A percentile compares a stretch with the other conserved stretches of the same genome.
Evolutionary conservation across 1,140 invertebrate genomes (phyloP).

Genomic region (Drosophila watanabei): DNA sequence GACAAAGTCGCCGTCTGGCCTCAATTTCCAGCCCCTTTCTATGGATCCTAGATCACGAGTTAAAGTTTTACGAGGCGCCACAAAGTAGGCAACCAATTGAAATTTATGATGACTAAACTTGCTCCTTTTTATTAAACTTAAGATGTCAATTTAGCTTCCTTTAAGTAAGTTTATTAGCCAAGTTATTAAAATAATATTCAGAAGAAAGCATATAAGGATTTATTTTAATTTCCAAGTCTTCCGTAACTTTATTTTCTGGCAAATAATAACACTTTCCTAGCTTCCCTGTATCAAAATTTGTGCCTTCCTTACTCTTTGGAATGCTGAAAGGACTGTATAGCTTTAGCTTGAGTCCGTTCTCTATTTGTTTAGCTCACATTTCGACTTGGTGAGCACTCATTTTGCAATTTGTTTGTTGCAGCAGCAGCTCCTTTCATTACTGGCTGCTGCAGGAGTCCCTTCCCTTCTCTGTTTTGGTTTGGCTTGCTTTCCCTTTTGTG

Average conservation of each 20-base stretch:
- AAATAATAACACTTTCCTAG: background rate
- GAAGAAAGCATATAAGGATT: no score
- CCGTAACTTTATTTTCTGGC: background rate
- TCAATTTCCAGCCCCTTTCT: conserved; percentile 10
- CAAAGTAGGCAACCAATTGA: conserved; percentile 55
- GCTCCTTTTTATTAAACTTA: background rate
- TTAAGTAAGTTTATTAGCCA: background rate
- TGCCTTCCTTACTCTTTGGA: background rate
- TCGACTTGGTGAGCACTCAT: conserved; percentile 28
- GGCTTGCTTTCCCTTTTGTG: conserved; percentile 27
- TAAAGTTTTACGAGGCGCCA: conserved; percentile 25
- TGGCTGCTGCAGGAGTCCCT: conserved; percentile 23
- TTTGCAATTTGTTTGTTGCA: conserved; percentile 66
- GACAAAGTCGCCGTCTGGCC: conserved; percentile 40
- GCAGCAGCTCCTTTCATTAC: conserved; percentile 45
- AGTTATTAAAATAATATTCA: no score
- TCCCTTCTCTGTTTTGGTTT: conserved; percentile 12
- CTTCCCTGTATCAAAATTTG: background rate
- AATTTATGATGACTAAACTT: conserved; percentile 29
- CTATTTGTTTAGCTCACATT: conserved; percentile 67
- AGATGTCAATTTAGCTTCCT: background rate
- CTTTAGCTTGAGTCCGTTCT: conserved; percentile 30
- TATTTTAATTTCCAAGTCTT: background rate
- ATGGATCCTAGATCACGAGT: conserved; percentile 22
- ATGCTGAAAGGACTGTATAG: conserved; percentile 44